phyloP scores from a whole-genome alignment of 2,888 invertebrate genomes.

The Auanema freiburgensis region DNA sequence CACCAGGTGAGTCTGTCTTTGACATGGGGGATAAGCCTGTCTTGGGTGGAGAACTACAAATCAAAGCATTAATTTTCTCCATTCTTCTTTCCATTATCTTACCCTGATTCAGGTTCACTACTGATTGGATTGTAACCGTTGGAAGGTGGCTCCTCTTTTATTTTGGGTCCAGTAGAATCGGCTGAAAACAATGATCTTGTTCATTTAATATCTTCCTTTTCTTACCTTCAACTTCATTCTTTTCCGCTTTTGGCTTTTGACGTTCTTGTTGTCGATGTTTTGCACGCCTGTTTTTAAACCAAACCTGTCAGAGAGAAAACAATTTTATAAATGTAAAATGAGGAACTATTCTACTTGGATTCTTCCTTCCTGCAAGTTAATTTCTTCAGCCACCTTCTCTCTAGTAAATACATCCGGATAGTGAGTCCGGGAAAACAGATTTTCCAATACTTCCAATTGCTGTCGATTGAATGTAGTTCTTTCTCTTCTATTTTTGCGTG shows the following conservation, averaged over 20 bases:
- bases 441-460: slow-evolving; percentile 51
- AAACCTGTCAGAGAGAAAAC: slow-evolving; percentile 39
- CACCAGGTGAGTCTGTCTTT: too few species aligned
- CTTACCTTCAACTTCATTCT: slow-evolving; percentile 14
- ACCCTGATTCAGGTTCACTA: slow-evolving; percentile 43
- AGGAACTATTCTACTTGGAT: slow-evolving; percentile 48
- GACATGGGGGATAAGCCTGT: too few species aligned
- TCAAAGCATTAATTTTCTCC: neutral
- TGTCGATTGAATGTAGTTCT: slow-evolving; percentile 59
- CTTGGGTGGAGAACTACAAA: neutral
- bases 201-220: neutral
- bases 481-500: slow-evolving; percentile 54
- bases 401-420: slow-evolving; percentile 59
- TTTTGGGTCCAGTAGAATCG: neutral
- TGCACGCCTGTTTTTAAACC: slow-evolving; percentile 62
- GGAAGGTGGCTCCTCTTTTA: slow-evolving; percentile 12
- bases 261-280: slow-evolving; percentile 61
- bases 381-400: slow-evolving; percentile 57
- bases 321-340: slow-evolving; percentile 8
- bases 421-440: slow-evolving; percentile 40
- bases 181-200: neutral
- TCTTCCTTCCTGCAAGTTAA: slow-evolving; percentile 55
- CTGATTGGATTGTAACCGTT: slow-evolving; percentile 32
- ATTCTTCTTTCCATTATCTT: slow-evolving; percentile 12
- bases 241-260: slow-evolving; percentile 48